Evolutionary conservation across 2,888 invertebrate species (phyloP).

Genomic region (Hesperia comma): DNA sequence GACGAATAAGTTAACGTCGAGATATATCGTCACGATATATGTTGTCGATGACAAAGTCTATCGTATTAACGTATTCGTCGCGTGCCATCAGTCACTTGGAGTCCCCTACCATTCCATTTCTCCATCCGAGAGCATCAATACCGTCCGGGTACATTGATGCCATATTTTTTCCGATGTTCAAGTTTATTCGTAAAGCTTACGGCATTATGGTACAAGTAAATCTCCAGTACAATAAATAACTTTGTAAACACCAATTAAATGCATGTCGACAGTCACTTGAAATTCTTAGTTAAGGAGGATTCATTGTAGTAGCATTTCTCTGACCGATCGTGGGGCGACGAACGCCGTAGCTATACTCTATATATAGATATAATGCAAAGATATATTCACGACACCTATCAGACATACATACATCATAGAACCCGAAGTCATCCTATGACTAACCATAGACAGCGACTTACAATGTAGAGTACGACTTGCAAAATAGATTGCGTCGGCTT

Average conservation of each 20-base stretch:
- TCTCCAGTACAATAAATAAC: constrained; percentile 67
- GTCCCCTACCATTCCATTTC: background rate
- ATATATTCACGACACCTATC: constrained; percentile 11
- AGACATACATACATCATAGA: constrained; percentile 6
- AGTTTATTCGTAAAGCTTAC: constrained; percentile 68
- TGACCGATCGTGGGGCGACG: constrained; percentile 10
- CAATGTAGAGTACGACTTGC: constrained; percentile 8
- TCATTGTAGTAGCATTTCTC: constrained; percentile 73
- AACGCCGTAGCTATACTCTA: constrained; percentile 1
- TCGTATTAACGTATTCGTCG: background rate
- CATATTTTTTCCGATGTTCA: constrained; percentile 42
- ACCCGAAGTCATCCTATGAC: background rate
- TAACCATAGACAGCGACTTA: background rate
- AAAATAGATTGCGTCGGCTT: constrained; percentile 9
- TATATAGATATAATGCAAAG: constrained; percentile 14
- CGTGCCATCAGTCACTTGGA: background rate
- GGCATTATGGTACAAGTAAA: constrained; percentile 52
- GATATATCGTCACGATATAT: background rate
- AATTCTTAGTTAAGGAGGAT: constrained; percentile 43
- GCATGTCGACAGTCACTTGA: constrained; percentile 72
- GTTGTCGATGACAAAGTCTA: background rate
- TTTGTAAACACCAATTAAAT: constrained; percentile 71
- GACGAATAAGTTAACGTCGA: background rate
- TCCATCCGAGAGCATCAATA: constrained; percentile 22
- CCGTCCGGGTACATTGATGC: constrained; percentile 40